Base-by-base conservation (phyloP, 2,888 invertebrate species). In the Trichacis sp. region DNA sequence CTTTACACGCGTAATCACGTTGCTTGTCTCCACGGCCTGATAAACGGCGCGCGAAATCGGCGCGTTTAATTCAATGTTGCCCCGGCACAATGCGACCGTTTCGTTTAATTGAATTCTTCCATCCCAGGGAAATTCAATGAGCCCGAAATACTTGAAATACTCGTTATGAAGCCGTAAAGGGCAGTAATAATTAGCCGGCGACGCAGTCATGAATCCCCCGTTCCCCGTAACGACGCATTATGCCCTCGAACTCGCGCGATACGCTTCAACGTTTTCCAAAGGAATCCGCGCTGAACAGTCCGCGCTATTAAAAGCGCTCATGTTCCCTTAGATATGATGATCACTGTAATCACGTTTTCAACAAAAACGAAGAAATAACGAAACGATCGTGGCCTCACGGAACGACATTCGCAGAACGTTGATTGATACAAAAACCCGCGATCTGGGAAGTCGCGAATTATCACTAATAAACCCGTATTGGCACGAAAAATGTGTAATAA, bases 1-100 rank as follows among this genome's bases (percentile, higher is more conserved):
- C 79, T 78, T 76, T 70, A 71, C 71, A 73, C 73, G 74, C 77
- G 79, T 79, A 80, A 81, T 80, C 80, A 79, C n/a, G n/a, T n/a
- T n/a, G n/a, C n/a, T n/a, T n/a, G n/a, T n/a, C n/a, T n/a, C n/a
- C n/a, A n/a, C n/a, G n/a, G n/a, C 8, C 24, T 24, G 24, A 24
- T 63, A 63, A 60, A 55, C 67, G 40, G 61, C 73, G 56, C 42
- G 43, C 17, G 45, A 52, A 54, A 20, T 51, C 15, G 20, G 43
- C 52, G 55, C 55, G 58, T 62, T 62, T 67, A 67, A 67, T 67
- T 64, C 60, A 64, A 57, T 64, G 38, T 19, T 6, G 11, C 2
- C 14, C 11, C 29, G 4, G 14, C n/a, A 12, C 12, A 46, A 46
- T 46, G 24, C 18, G 19, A 12, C 15, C 11, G 15, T 45, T 8